Conservation (phyloP, 1,140 invertebrate genomes). For the Solenopsis fugax region DNA sequence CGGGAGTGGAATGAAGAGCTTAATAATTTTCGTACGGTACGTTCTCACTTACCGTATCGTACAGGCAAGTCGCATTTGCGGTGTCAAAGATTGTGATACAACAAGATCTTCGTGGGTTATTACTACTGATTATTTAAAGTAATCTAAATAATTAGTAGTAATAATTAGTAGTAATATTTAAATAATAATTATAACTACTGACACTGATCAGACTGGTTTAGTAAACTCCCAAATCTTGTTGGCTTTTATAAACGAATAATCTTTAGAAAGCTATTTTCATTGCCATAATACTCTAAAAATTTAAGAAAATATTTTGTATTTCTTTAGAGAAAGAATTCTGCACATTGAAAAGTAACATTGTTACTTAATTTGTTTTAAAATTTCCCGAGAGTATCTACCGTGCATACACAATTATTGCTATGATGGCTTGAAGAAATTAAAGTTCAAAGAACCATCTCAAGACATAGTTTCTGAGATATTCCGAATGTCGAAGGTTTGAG, state of each 20-base stretch:
- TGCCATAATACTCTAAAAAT: neutral
- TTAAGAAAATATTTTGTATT: neutral
- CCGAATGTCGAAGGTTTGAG: neutral
- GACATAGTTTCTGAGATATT: neutral
- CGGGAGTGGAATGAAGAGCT: constrained; percentile 15
- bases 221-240: constrained; percentile 5
- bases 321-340: neutral
- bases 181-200: constrained; percentile 23
- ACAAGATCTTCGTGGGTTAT: neutral
- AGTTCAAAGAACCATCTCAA: neutral
- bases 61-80: neutral
- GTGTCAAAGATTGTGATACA: neutral
- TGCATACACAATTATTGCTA: neutral
- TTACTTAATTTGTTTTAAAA: neutral
- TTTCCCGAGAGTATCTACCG: neutral
- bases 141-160: no score
- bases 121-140: no score
- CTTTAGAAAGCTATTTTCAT: neutral
- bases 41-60: constrained; percentile 5
- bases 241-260: constrained; percentile 5
- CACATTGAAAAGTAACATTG: neutral
- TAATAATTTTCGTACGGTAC: constrained; percentile 39
- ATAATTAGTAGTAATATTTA: no score
- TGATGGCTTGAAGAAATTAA: neutral
- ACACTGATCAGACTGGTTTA: neutral